Conservation (phyloP, 2,888 invertebrate genomes). For the Netelia melanura region DNA sequence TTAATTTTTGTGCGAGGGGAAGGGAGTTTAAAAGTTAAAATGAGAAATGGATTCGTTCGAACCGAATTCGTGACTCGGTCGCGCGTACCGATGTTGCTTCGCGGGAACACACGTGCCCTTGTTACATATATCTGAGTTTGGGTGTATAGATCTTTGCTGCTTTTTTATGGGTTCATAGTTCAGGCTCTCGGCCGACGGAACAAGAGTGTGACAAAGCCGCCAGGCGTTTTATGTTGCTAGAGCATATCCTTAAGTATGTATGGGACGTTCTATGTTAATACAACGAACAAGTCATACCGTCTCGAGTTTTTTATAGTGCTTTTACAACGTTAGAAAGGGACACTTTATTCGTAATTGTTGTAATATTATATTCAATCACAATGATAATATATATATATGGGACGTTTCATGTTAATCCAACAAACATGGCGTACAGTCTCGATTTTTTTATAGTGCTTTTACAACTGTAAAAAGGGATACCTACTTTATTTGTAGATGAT, state of each 20-base stretch:
- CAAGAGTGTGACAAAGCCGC: constrained; percentile 12
- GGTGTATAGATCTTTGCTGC: not conserved
- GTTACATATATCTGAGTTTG: not conserved
- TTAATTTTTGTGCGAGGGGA: not conserved
- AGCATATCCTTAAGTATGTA: constrained; percentile 8
- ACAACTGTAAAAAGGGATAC: too few relatives aligned
- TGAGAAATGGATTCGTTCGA: constrained; percentile 48
- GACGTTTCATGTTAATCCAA: too few relatives aligned
- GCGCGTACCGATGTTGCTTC: constrained; percentile 1
- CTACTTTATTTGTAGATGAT: too few relatives aligned
- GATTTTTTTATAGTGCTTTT: too few relatives aligned
- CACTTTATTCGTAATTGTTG: too few relatives aligned
- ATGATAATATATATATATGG: too few relatives aligned
- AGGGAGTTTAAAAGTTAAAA: not conserved
- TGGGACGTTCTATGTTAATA: not conserved
- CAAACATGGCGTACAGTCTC: too few relatives aligned
- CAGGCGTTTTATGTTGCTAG: constrained; percentile 30
- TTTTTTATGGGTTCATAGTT: constrained; percentile 60
- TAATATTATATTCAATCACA: too few relatives aligned
- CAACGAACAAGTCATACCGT: too few relatives aligned
- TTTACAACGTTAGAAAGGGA: too few relatives aligned
- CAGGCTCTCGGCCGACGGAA: constrained; percentile 30
- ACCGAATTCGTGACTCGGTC: constrained; percentile 48
- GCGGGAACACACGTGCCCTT: not conserved
- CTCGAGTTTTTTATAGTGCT: too few relatives aligned